phyloP scores from a whole-genome alignment of 2,797 vertebrate species.

The Arrhamphus sclerolepis region DNA sequence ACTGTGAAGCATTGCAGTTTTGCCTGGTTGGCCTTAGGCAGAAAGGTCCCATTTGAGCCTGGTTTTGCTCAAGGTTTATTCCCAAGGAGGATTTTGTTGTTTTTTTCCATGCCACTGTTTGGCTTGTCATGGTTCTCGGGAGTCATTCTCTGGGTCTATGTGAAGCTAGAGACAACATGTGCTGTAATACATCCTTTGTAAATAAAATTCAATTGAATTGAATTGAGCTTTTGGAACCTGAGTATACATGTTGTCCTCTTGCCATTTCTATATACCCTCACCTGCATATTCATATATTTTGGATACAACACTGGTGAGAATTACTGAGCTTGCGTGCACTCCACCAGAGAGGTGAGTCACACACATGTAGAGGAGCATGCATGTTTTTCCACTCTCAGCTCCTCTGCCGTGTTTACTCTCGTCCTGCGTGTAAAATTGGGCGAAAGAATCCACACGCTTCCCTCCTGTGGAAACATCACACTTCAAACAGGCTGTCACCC shows the following conservation, averaged over 20 bases:
- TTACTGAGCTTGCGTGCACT: too few relatives aligned
- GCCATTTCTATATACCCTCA: neutral
- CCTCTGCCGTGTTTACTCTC: conserved; percentile 21
- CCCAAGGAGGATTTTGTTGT: too few relatives aligned
- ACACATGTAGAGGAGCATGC: neutral
- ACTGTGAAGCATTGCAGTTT: conserved; percentile 1
- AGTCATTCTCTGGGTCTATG: too few relatives aligned
- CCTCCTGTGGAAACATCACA: conserved; percentile 42
- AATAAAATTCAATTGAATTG: too few relatives aligned
- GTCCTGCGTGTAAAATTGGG: conserved; percentile 31
- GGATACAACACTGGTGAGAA: conserved; percentile 5
- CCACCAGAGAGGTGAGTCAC: too few relatives aligned
- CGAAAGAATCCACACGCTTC: conserved; percentile 43
- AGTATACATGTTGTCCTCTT: conserved; percentile 1
- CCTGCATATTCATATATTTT: conserved; percentile 24
- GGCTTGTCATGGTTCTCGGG: too few relatives aligned
- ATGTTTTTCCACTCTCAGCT: conserved; percentile 16
- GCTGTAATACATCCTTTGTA: too few relatives aligned
- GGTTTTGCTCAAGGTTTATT: too few relatives aligned
- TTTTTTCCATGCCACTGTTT: too few relatives aligned
- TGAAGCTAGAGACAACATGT: too few relatives aligned
- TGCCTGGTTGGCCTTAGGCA: neutral
- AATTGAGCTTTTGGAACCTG: too few relatives aligned
- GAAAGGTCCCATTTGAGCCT: too few relatives aligned
- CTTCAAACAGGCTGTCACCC: conserved; percentile 55